Conservation (phyloP, 2,797 vertebrate species). For the Eleutherodactylus coqui region DNA sequence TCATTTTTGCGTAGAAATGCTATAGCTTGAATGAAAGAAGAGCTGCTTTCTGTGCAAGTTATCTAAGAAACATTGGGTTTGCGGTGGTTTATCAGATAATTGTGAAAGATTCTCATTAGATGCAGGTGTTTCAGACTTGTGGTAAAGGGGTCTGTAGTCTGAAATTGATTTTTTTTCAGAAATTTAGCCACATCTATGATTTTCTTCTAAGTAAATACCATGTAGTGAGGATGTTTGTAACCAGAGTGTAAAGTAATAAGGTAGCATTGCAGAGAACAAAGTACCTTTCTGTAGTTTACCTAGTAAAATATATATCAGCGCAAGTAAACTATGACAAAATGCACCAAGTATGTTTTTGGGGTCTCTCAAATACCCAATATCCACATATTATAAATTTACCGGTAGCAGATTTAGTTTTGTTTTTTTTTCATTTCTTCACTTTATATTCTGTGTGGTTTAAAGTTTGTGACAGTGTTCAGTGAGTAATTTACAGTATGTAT, state of each 20-base stretch:
- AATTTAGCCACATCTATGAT: slow-evolving; percentile 55
- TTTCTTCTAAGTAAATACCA: slow-evolving; percentile 50
- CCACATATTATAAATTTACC: too few species aligned
- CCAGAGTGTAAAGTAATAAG: slow-evolving; percentile 61
- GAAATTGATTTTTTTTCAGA: slow-evolving; percentile 63
- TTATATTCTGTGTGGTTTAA: too few species aligned
- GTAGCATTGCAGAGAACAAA: slow-evolving; percentile 7
- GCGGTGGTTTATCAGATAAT: slow-evolving; percentile 67
- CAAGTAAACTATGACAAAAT: background rate
- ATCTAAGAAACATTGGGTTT: slow-evolving; percentile 66
- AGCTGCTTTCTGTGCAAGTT: background rate
- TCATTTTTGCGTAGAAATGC: background rate
- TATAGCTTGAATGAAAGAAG: background rate
- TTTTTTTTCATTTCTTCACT: too few species aligned
- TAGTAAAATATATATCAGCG: background rate
- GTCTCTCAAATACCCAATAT: too few species aligned
- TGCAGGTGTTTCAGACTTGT: slow-evolving; percentile 72
- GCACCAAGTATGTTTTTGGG: too few species aligned
- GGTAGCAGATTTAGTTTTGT: too few species aligned
- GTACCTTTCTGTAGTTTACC: background rate
- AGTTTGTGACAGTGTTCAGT: too few species aligned
- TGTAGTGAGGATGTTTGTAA: slow-evolving; percentile 65
- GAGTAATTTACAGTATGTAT: too few species aligned
- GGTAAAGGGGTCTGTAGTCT: slow-evolving; percentile 67
- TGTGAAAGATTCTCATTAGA: slow-evolving; percentile 55